Evolutionary conservation across 2,113 vertebrate genomes (phyloP).

Genomic region (Rafetus swinhoei): DNA sequence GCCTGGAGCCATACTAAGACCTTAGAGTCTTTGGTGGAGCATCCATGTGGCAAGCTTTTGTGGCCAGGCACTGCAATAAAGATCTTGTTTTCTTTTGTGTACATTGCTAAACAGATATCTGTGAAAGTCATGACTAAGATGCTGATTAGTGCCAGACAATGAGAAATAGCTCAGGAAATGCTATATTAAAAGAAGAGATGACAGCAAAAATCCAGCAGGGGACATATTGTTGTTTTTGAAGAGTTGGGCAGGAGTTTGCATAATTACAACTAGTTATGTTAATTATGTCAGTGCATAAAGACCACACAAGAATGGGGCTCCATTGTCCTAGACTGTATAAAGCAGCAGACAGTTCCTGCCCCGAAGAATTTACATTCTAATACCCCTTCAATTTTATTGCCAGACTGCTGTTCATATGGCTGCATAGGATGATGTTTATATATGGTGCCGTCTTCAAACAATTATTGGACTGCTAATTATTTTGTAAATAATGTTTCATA

Average conservation of each 20-base stretch:
- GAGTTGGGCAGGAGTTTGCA: background rate
- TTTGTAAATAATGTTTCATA: background rate
- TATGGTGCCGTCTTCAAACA: background rate
- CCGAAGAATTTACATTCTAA: background rate
- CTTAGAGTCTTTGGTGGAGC: too few species aligned
- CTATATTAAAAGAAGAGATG: too few species aligned
- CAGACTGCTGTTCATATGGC: background rate
- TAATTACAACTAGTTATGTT: slow-evolving; percentile 25
- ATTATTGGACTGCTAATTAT: background rate
- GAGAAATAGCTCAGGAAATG: too few species aligned
- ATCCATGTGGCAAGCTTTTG: too few species aligned
- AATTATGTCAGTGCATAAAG: slow-evolving; percentile 13
- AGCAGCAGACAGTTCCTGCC: background rate
- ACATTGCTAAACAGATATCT: too few species aligned
- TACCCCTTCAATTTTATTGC: background rate
- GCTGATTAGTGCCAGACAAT: too few species aligned
- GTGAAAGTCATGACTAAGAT: too few species aligned
- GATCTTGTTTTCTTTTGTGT: too few species aligned
- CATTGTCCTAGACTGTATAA: background rate
- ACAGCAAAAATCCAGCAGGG: too few species aligned
- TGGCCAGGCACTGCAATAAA: too few species aligned
- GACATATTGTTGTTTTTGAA: too few species aligned
- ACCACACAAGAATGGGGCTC: background rate
- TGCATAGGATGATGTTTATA: background rate
- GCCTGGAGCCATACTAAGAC: too few species aligned